A percentile compares a stretch with the other conserved stretches of the same genome.
These are phyloP conservation scores for Drosophila sordidapex DNA, from an alignment of 2,888 invertebrate species.

Conservation along the genomic window DNA sequence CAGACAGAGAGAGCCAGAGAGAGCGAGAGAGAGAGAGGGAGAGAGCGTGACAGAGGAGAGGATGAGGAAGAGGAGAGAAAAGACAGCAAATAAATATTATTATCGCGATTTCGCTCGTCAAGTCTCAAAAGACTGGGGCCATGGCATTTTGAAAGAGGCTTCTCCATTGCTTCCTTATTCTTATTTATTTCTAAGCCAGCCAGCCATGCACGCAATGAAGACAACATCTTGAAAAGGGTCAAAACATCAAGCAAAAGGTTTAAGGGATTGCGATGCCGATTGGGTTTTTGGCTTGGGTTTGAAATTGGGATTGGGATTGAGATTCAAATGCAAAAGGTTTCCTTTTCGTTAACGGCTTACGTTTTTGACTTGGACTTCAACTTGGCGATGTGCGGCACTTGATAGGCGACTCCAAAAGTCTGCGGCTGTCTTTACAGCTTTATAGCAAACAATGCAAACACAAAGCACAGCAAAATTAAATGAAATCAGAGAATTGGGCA, in stretches of 20 bases:
- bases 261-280: constrained; percentile 56
- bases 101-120: constrained; percentile 69
- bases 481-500: constrained; percentile 51
- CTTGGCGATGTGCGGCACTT: constrained; percentile 67
- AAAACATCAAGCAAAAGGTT: constrained; percentile 74
- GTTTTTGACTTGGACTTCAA: constrained; percentile 42
- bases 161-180: constrained; percentile 63
- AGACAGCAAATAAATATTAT: constrained; percentile 73
- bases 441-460: constrained; percentile 52
- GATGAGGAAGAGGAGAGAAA: constrained; percentile 2
- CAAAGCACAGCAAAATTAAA: constrained; percentile 54
- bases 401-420: constrained; percentile 58
- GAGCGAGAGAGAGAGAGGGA: neutral
- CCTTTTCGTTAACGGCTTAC: constrained; percentile 31
- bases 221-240: constrained; percentile 81
- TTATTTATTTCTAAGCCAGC: constrained; percentile 34
- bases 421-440: constrained; percentile 64
- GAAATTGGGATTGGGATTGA: constrained; percentile 25
- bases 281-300: constrained; percentile 2
- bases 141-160: constrained; percentile 47
- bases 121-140: constrained; percentile 32
- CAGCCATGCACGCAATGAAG: constrained; percentile 71
- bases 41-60: neutral
- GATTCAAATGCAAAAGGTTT: constrained; percentile 70
- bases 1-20: neutral